Evolutionary conservation across 2,888 invertebrate genomes (phyloP), one percentile per base, ranked within the genome.

Genomic region (Acleris literana): DNA sequence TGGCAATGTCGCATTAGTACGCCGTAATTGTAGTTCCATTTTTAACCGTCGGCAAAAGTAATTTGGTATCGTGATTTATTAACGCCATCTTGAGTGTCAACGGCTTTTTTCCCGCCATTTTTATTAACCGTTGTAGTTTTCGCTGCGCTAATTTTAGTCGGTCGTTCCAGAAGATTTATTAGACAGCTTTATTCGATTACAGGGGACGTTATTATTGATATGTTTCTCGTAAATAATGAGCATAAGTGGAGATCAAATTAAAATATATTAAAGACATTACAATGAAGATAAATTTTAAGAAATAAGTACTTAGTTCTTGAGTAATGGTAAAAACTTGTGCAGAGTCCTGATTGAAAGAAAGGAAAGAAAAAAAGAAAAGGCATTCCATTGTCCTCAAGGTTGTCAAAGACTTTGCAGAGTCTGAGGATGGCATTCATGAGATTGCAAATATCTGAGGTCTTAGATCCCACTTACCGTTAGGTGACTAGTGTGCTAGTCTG

Each of bases 81-180:
- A 33, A 17, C 20, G 49, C 51, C 25, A 61, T 39, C 49, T 54
- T 13, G 22, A 16, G 17, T 53, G 48, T 53, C 53, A 20, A 17
- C 29, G 20, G 39, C 25, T 55, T 65, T 58, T 39, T 65, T 65
- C 18, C 17, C n/a, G 65, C 44, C 48, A 65, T 65, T 65, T 56
- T 61, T 65, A 60, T 60, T 51, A 60, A 55, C 55, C 56, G 54
- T 60, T 60, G 65, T 56, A 56, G 43, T 43, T 43, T 60, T 49
- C 64, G 22, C 29, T 55, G 60, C 55, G 60, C 60, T 65, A 65
- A 65, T 61, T 65, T 52, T 20, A 33, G 20, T 65, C 29, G 60
- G 33, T 49, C 39, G 18, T 65, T 60, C 18, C 16, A 11, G 5
- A 55, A 20, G 64, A 65, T 65, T 61, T 61, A 65, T 13, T 61